Evolutionary conservation across 2,797 vertebrate genomes (phyloP), one percentile per base, ranked within the genome.

Genomic region (Triplophysa bombifrons): DNA sequence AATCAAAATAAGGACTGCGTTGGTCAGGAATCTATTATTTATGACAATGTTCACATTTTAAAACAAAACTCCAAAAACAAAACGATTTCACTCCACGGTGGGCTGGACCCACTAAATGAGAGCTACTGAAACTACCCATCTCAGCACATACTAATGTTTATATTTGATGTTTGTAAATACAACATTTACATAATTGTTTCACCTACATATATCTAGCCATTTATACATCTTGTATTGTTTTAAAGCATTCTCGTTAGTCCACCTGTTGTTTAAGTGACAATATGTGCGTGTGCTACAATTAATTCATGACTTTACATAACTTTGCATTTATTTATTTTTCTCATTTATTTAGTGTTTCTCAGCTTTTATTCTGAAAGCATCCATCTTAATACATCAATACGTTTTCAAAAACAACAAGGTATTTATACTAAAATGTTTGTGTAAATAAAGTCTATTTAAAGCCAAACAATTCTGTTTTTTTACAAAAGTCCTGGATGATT

Each of bases 231-330:
- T 69, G 46, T 22, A 80, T 63, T 72, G 68, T 72, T 78, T 78
- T 88, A 66, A 44, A 46, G 60, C 66, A 68, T 67, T 38, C 41
- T 50, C 60, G 2, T 25, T 34, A 11, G 30, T 77, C 14, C 13
- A 34, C 34, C 53, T 76, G 41, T 76, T 76, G 41, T 76, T 41
- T 44, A 53, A 67, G 50, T 44, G 7, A 64, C 19, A 38, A 38
- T 58, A 34, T 68, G 38, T 77, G 50, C 58, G 25, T 77, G 34
- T 69, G 53, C 58, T 65, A 77, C 65, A 61, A 77, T 60, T 48
- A 46, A 48, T 73, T 46, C 2, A 61, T 27, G 22, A 61, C 7
- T 61, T 38, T 20, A 3, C 19, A 72, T 22, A 9, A 14, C 38
- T 4, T 25, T 60, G 4, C 27, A 55, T 56, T 13, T 11, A 38